These are phyloP conservation scores for Cylas formicarius DNA, from an alignment of 1,140 invertebrate species.

Conservation along the genomic window DNA sequence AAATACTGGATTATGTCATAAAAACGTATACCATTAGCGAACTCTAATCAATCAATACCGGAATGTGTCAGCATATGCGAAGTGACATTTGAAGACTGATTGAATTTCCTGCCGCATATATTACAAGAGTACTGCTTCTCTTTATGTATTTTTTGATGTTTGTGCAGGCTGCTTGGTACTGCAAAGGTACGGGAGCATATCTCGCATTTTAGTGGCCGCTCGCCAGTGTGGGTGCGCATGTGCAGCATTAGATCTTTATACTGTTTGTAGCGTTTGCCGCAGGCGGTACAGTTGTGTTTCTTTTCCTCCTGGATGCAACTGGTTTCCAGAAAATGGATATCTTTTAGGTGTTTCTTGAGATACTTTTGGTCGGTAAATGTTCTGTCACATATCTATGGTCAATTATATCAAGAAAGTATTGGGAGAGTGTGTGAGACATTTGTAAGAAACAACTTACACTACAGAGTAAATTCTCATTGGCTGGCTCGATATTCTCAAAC, in stretches of 20 bases:
- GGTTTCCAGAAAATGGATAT: constrained; percentile 30
- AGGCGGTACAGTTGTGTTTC: constrained; percentile 51
- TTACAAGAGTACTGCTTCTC: constrained; percentile 69
- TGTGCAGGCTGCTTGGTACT: constrained; percentile 46
- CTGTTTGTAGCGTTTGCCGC: constrained; percentile 38
- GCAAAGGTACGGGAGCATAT: constrained; percentile 70
- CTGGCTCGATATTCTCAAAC: constrained; percentile 16
- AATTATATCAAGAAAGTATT: constrained; percentile 3
- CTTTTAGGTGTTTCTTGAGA: constrained; percentile 36
- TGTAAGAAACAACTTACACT: constrained; percentile 24
- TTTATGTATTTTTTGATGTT: constrained; percentile 65
- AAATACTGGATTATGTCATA: too few species aligned
- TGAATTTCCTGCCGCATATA: constrained; percentile 66
- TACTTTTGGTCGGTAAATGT: constrained; percentile 27
- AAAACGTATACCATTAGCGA: too few species aligned
- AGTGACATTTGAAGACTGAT: constrained; percentile 57
- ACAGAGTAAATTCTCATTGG: constrained; percentile 22
- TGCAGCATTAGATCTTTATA: constrained; percentile 32
- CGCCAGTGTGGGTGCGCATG: constrained; percentile 45
- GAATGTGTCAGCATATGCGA: constrained; percentile 56
- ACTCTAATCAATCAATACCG: too few species aligned
- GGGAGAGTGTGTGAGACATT: background rate
- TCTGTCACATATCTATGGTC: constrained; percentile 33
- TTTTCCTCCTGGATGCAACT: constrained; percentile 40
- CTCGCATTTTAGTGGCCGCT: constrained; percentile 64